Base-by-base conservation (phyloP, 2,888 invertebrate species). In the Doris montereyensis region DNA sequence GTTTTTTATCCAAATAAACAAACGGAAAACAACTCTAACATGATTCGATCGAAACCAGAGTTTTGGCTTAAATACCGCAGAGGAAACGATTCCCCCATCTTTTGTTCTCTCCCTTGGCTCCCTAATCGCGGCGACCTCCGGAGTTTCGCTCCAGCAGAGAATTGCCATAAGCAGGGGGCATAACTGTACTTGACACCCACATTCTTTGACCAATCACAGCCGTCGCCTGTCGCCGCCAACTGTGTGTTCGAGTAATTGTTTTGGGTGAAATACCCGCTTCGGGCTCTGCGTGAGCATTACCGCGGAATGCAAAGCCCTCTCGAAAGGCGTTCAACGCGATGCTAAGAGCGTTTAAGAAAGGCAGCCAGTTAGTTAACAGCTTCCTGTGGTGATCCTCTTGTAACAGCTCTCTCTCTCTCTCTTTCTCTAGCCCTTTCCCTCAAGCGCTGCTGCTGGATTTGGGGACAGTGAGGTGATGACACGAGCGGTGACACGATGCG, bases 151-250 rank as follows among this genome's bases (percentile, higher is more conserved):
- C 17, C 8, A 17, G n/a, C n/a, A 5, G 5, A 41, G 17, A 41
- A 41, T 41, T 41, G 52, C 52, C 52, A 41, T 41, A 41, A 41
- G 52, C 52, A 41, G 52, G 73, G 67, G 73, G 67, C 70, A 75
- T 74, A 60, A 57, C 79, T 79, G 79, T 57, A 79, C 79, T 79
- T 79, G 79, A 79, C 79, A 79, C 74, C 41, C 68, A 21, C 57
- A 68, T 67, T 34, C n/a, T 26, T 24, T 60, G 75, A 75, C 73
- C 79, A 78, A 78, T 78, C 58, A 67, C 57, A 57, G 30, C 65
- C 17, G 52, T 41, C 52, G 52, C 17, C 52, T 41, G 52, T 41
- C 52, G 52, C 5, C 8, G 17, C 5, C 52, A 41, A 5, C 5
- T 10, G 17, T 17, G 8, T 17, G 52, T 41, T 41, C 52, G 17